Conservation (phyloP, 2,888 invertebrate genomes). For the Apodemia mormo region DNA sequence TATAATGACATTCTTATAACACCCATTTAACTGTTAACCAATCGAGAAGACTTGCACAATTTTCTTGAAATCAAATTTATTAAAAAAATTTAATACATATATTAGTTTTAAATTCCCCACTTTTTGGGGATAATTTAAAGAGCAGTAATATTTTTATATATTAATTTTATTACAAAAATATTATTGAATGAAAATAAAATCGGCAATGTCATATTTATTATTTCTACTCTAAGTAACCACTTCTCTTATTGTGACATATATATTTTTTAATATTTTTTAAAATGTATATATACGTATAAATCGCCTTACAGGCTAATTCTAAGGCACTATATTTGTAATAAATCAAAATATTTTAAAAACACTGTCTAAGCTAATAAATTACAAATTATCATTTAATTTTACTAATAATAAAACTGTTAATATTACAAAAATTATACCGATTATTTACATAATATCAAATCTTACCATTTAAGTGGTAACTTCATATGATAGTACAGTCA, state of each 20-base stretch:
- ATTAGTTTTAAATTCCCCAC: too few relatives aligned
- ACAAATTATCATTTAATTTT: background rate
- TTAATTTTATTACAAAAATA: too few relatives aligned
- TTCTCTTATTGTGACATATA: too few relatives aligned
- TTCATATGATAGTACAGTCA: background rate
- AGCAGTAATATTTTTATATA: too few relatives aligned
- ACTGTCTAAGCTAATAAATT: background rate
- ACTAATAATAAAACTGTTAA: background rate
- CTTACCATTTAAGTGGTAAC: slow-evolving; percentile 12
- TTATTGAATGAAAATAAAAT: too few relatives aligned
- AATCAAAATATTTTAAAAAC: background rate
- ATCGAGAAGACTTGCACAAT: background rate
- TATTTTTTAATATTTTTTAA: too few relatives aligned
- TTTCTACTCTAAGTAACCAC: too few relatives aligned
- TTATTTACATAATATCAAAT: slow-evolving; percentile 12
- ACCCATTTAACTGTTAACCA: background rate
- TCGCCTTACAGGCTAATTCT: background rate
- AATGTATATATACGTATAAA: too few relatives aligned
- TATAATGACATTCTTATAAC: background rate
- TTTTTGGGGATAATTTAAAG: too few relatives aligned
- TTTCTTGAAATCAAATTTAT: background rate
- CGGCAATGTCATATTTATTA: too few relatives aligned
- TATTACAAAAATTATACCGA: background rate
- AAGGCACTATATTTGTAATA: slow-evolving; percentile 5
- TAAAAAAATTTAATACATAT: too few relatives aligned